Evolutionary conservation across 2,888 invertebrate genomes (phyloP).

Genomic region (Eupeodes latifasciatus): DNA sequence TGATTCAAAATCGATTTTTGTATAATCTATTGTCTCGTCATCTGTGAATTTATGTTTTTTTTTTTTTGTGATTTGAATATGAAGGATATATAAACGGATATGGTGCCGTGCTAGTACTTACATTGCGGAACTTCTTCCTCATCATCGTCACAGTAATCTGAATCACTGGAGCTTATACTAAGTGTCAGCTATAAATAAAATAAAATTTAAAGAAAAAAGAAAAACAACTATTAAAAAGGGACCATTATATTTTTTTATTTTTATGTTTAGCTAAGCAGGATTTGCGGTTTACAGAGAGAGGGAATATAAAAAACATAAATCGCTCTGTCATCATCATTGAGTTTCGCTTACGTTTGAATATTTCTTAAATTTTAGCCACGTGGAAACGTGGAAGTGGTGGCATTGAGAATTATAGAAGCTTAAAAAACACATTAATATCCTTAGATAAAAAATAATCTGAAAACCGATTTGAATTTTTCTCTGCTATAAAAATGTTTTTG

Average conservation of each 20-base stretch:
- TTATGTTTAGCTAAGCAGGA: not conserved
- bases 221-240: not conserved
- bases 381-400: no score
- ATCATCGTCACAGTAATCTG: conserved; percentile 83
- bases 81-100: not conserved
- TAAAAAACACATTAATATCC: no score
- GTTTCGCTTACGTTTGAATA: no score
- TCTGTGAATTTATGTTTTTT: conserved; percentile 76
- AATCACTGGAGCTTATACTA: conserved; percentile 83
- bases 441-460: no score
- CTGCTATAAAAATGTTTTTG: no score
- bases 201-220: not conserved
- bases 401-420: no score
- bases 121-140: conserved; percentile 82
- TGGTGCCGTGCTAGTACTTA: conserved; percentile 74
- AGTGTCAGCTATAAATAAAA: conserved; percentile 80
- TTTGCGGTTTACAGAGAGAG: not conserved
- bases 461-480: no score
- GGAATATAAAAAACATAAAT: not conserved
- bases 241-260: not conserved
- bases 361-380: no score
- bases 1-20: conserved; percentile 84
- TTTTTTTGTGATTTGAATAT: not conserved
- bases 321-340: not conserved
- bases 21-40: conserved; percentile 83